Base-by-base conservation (phyloP, 2,888 invertebrate species). In the Dynastes grantii region DNA sequence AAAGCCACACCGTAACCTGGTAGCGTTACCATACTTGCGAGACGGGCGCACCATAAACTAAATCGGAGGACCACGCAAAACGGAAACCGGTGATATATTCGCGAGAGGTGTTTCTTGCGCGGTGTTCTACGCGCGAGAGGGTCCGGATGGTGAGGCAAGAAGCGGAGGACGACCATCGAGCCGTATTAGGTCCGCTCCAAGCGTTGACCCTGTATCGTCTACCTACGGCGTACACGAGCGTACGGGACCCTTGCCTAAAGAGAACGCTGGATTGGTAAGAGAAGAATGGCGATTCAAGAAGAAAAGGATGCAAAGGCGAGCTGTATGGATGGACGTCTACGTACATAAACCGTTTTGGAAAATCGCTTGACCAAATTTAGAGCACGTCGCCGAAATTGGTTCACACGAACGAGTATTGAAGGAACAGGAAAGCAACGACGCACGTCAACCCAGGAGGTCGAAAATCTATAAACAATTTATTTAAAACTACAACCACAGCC, bases 141-240 rank as follows among this genome's bases (percentile, higher is more conserved):
- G 45, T 45, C 45, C 55, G 40, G 58, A 58, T 51, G 49, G 68
- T 73, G 58, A 58, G 51, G 73, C 58, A 58, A 73, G 58, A 73
- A 73, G 73, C 73, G 73, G 73, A 73, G 73, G 73, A 73, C 73
- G 73, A 61, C 58, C 58, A 68, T 73, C 58, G 55, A 40, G 73
- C 73, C 73, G 73, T 73, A 73, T 73, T 73, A 73, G 73, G 73
- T 58, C 37, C 29, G 73, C 58, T 61, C 37, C 58, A 73, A 73
- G 58, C 73, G 73, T 73, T 73, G 73, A 73, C 73, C 73, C 73
- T 73, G 73, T 73, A 73, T 11, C 58, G 40, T 73, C 73, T 73
- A 58, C 73, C 73, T 73, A 73, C 73, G 73, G 13, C 16, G 16
- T 40, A 61, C 55, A 58, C 55, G 55, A 58, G 55, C 27, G 5